Base-by-base conservation (phyloP, 1,140 invertebrate genomes). In the Nasonia vitripennis region DNA sequence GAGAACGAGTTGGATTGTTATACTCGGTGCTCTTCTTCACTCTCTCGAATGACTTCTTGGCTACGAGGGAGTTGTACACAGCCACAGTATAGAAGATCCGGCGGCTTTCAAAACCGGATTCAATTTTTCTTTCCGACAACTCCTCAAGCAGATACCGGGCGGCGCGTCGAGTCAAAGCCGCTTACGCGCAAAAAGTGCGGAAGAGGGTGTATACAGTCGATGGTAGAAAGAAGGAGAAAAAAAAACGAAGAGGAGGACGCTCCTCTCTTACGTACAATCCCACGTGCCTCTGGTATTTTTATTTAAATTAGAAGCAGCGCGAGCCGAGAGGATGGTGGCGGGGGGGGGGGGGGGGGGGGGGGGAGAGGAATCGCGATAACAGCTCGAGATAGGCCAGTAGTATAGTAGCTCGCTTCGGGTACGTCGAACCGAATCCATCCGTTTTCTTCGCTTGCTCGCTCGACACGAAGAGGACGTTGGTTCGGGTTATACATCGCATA, bases 281-380 rank as follows among this genome's bases (percentile, higher is more conserved):
- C 71, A 37, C 41, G 37, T 51, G 51, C 67, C 45, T 20, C 7
- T 14, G 51, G 71, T 73, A 83, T 83, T 83, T 83, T 75, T 83
- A 83, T 83, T 83, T 41, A 75, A 83, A 83, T 83, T 83, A 83
- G 51, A 77, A 82, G 37, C 20, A n/a, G 6, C 23, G 34, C 7
- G 20, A 11, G 45, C 34, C 3, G 34, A 37, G 74, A 77, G 23
- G 27, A 11, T 27, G 27, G 10, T 1, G 1, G 27, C 27, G 31
- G 71, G 12, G 71, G 10, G 23, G 71, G 1, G 12, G 17, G n/a
- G 55, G 75, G 27, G 10, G 31, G 71, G 71, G 12, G 71, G 10
- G n/a, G 71, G 1, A 1, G 17, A n/a, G 55, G 75, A 20, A 75
- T n/a, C 37, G 73, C 20, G 73, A 37, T 45, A 45, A 75, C 20